Conservation (phyloP, 1,140 invertebrate species). For the Probaryconus sp. region DNA sequence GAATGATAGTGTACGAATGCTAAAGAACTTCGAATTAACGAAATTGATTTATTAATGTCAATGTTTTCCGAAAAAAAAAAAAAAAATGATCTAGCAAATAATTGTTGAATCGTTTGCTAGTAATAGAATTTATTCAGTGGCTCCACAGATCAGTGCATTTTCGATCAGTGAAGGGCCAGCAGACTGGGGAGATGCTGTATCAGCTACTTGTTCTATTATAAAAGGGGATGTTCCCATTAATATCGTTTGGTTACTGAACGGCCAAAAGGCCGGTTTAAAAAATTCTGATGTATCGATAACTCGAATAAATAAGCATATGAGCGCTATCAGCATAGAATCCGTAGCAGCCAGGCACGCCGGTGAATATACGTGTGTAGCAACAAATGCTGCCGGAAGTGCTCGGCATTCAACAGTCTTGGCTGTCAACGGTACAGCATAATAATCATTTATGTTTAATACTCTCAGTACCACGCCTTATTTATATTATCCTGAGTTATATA, state of each 20-base stretch:
- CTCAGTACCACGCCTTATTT: slow-evolving; percentile 35
- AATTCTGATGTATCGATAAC: slow-evolving; percentile 85
- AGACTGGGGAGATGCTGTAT: slow-evolving; percentile 88
- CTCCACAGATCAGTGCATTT: slow-evolving; percentile 85
- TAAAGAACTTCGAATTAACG: no score
- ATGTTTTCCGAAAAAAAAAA: no score
- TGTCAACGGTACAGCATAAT: slow-evolving; percentile 82
- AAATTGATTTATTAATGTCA: no score
- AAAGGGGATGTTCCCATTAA: slow-evolving; percentile 87
- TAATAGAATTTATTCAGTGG: slow-evolving; percentile 64
- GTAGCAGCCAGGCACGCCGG: slow-evolving; percentile 87
- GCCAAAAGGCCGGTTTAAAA: slow-evolving; percentile 79
- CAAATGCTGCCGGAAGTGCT: slow-evolving; percentile 85
- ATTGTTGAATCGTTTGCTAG: neutral
- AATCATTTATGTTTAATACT: slow-evolving; percentile 35
- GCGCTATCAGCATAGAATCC: slow-evolving; percentile 87
- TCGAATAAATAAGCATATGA: slow-evolving; percentile 87
- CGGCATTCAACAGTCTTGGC: slow-evolving; percentile 84
- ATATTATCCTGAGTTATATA: slow-evolving; percentile 14
- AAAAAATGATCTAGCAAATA: no score
- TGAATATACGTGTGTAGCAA: slow-evolving; percentile 89
- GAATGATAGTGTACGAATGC: no score
- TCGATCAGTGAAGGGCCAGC: slow-evolving; percentile 87
- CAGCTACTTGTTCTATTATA: slow-evolving; percentile 86
- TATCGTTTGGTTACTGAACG: slow-evolving; percentile 88